Evolutionary conservation across 2,113 vertebrate species (phyloP).

Genomic region (Mesitornis unicolor): DNA sequence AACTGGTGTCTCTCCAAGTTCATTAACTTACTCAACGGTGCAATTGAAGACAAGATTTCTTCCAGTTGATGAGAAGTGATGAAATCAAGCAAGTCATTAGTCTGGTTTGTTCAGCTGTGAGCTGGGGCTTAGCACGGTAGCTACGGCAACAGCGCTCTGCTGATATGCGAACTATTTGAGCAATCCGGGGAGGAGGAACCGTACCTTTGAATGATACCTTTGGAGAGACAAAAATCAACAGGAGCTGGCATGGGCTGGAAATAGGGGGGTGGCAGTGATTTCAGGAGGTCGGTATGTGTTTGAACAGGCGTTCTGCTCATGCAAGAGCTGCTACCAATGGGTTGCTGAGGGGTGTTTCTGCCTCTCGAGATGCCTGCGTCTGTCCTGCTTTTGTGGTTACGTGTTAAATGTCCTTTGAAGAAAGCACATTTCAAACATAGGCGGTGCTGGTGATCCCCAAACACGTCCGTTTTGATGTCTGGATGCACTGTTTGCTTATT

Average conservation of each 20-base stretch:
- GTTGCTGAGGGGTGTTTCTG: not conserved
- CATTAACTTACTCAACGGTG: not conserved
- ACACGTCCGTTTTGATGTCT: not conserved
- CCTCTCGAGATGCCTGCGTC: not conserved
- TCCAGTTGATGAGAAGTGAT: not conserved
- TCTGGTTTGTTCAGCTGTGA: conserved; percentile 1
- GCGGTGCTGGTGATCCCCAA: not conserved
- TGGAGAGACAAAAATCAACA: not conserved
- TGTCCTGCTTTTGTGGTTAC: not conserved
- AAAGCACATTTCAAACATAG: not conserved
- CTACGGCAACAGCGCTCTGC: not conserved
- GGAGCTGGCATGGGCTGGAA: not conserved
- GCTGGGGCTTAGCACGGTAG: not conserved
- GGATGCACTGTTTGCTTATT: not conserved
- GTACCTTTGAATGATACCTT: not conserved
- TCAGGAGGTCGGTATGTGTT: conserved; percentile 40
- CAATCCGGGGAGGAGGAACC: not conserved
- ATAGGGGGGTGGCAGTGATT: not conserved
- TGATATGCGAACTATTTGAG: conserved; percentile 30
- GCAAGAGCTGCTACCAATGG: not conserved
- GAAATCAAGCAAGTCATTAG: conserved; percentile 32
- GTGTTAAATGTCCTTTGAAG: not conserved
- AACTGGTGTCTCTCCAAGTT: not conserved
- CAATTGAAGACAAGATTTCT: not conserved
- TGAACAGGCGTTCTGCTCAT: not conserved